Evolutionary conservation across 2,888 invertebrate genomes (phyloP).

Genomic region (Drosophila acutilabella): DNA sequence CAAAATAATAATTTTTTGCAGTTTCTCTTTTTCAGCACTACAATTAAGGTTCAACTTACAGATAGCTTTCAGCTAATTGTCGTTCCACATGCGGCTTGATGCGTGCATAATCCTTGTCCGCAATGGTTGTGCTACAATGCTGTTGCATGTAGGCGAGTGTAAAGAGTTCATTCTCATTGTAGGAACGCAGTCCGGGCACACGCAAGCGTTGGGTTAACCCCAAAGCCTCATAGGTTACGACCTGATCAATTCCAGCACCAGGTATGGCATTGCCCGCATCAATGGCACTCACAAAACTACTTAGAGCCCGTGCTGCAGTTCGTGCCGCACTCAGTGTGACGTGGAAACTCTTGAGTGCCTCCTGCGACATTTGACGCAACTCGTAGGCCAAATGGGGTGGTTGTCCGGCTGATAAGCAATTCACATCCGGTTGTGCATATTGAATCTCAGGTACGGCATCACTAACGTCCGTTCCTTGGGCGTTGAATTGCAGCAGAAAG

Average conservation of each 20-base stretch:
- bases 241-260: conserved; percentile 81
- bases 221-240: conserved; percentile 79
- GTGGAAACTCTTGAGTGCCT: conserved; percentile 80
- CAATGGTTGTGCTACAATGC: conserved; percentile 83
- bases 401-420: conserved; percentile 70
- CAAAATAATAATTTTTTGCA: no score
- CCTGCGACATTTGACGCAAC: conserved; percentile 67
- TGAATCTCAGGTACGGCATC: conserved; percentile 64
- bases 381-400: conserved; percentile 60
- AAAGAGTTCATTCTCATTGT: conserved; percentile 83
- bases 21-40: no score
- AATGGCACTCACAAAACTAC: conserved; percentile 79
- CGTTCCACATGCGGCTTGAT: conserved; percentile 84
- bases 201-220: conserved; percentile 78
- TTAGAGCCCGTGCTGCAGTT: conserved; percentile 81
- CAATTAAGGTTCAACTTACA: conserved; percentile 69
- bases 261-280: conserved; percentile 80
- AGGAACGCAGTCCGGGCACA: conserved; percentile 83
- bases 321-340: conserved; percentile 81
- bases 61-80: conserved; percentile 82
- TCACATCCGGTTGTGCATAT: conserved; percentile 73
- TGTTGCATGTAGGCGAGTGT: conserved; percentile 84
- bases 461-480: conserved; percentile 63
- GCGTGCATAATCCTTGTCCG: conserved; percentile 83
- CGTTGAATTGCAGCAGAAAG: conserved; percentile 82